Conservation (phyloP, 2,113 vertebrate genomes). For the Parus major region DNA sequence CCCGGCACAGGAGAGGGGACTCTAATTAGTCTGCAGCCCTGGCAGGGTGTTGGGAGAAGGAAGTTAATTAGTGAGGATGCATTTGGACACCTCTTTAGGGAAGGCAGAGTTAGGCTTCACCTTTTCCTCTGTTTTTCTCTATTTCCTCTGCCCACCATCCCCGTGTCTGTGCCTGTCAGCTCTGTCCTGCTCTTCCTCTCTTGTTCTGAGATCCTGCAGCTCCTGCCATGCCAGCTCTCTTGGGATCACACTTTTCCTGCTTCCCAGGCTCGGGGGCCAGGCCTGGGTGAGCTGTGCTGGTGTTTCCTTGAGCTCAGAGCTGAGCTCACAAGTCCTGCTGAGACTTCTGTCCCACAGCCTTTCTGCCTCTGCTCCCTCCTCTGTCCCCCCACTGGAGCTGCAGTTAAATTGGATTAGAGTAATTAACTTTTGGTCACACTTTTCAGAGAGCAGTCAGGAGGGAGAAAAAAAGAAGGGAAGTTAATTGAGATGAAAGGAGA, state of each 20-base stretch:
- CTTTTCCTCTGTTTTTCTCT: background rate
- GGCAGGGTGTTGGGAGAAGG: background rate
- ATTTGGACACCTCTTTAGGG: background rate
- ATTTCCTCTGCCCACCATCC: background rate
- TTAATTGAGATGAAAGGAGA: conserved; percentile 49
- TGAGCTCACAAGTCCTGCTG: background rate
- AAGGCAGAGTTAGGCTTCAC: background rate
- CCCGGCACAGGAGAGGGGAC: background rate
- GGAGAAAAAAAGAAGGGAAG: background rate
- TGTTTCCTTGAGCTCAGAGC: background rate
- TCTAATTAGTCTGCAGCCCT: conserved; percentile 18
- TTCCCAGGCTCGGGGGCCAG: background rate
- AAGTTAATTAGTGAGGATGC: background rate
- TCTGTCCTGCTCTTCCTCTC: background rate
- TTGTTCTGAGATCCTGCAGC: background rate
- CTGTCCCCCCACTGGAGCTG: background rate
- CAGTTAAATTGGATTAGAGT: conserved; percentile 38
- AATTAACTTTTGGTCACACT: conserved; percentile 52
- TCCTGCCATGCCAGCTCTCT: background rate
- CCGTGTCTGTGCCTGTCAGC: background rate
- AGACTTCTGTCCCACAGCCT: background rate
- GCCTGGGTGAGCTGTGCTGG: background rate
- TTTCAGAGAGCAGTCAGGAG: conserved; percentile 13
- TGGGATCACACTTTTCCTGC: background rate
- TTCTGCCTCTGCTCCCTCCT: background rate